These are phyloP conservation scores for Apantesis nais DNA, from an alignment of 2,888 invertebrate species.

Conservation along the genomic window DNA sequence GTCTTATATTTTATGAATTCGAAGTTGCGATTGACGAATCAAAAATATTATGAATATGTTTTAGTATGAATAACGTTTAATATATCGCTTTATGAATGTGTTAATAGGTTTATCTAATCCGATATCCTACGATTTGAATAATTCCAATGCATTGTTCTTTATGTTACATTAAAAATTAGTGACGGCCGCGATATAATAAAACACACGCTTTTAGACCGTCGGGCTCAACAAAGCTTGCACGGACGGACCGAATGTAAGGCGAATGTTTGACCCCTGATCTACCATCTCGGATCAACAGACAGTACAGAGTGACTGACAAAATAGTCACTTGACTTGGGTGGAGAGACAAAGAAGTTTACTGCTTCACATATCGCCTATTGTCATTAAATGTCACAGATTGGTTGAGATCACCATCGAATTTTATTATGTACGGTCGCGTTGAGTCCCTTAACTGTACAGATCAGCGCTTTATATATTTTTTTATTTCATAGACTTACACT, in stretches of 20 bases:
- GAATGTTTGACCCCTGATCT: background rate
- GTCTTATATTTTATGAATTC: conserved; percentile 21
- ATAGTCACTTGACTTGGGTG: background rate
- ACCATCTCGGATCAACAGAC: background rate
- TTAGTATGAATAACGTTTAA: background rate
- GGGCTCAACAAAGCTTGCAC: background rate
- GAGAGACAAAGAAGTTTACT: background rate
- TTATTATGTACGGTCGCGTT: no score
- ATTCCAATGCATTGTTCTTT: background rate
- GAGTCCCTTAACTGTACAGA: no score
- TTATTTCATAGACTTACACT: background rate
- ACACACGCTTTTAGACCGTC: background rate
- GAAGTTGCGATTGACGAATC: conserved; percentile 22
- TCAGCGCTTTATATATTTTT: background rate
- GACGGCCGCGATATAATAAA: background rate
- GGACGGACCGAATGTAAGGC: conserved; percentile 2
- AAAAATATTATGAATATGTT: background rate
- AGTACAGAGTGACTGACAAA: background rate
- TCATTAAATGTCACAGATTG: background rate
- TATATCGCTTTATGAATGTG: background rate
- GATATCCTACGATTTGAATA: background rate
- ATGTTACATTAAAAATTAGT: background rate
- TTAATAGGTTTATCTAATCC: background rate
- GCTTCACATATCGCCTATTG: background rate
- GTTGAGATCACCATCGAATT: background rate